phyloP scores from a whole-genome alignment of 2,888 invertebrate species.

The Drosophila mettleri region DNA sequence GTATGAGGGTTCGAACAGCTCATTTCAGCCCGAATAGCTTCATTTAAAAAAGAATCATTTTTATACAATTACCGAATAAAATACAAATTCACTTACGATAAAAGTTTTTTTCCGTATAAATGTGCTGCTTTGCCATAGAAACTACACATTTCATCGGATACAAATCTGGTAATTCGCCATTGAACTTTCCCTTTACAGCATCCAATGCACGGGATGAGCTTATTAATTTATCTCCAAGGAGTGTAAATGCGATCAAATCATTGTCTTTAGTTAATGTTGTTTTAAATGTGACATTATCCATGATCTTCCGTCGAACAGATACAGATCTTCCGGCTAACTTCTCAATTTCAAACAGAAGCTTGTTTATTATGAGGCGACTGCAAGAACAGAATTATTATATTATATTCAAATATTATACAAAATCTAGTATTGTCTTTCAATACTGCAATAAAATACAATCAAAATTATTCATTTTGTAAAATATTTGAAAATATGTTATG shows the following conservation, averaged over 20 bases:
- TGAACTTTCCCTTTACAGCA: constrained; percentile 86
- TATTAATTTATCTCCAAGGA: constrained; percentile 89
- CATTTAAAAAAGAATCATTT: background rate
- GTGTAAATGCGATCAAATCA: constrained; percentile 88
- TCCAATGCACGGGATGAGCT: constrained; percentile 88
- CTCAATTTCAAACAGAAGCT: constrained; percentile 89
- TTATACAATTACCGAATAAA: background rate
- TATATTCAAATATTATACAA: too few species aligned
- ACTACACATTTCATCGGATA: constrained; percentile 91
- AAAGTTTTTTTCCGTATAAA: constrained; percentile 87
- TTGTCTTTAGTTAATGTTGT: constrained; percentile 87
- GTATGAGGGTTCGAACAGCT: constrained; percentile 88
- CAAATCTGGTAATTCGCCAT: constrained; percentile 89
- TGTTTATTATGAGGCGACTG: constrained; percentile 89
- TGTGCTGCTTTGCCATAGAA: constrained; percentile 86
- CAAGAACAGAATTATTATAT: constrained; percentile 71
- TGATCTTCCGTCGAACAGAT: constrained; percentile 86
- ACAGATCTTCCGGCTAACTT: constrained; percentile 87
- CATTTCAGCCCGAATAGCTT: constrained; percentile 67
- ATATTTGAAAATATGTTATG: background rate
- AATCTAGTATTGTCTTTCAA: background rate
- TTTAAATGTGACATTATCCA: constrained; percentile 87
- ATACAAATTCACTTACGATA: constrained; percentile 88
- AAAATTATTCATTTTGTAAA: too few species aligned
- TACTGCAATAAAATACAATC: too few species aligned